Percentiles rank a stretch among this genome's conserved stretches.
These are phyloP conservation scores for Chrosomus eos DNA, from an alignment of 2,797 vertebrate genomes.

Conservation along the genomic window DNA sequence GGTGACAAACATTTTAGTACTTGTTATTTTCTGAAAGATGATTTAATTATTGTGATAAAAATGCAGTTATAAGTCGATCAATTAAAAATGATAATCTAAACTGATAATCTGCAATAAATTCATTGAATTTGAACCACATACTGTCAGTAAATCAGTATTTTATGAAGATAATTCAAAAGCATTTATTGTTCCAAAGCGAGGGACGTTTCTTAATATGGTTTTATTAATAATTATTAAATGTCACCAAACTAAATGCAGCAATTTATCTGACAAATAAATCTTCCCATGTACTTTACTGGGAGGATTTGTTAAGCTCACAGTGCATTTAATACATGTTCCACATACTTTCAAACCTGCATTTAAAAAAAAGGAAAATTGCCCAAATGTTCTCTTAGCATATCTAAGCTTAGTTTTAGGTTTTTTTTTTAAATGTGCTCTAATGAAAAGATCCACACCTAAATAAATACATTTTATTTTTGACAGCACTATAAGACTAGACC, in stretches of 20 bases:
- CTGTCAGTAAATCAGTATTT: background rate
- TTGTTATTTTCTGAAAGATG: background rate
- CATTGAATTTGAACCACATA: background rate
- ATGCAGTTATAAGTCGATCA: background rate
- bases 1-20: background rate
- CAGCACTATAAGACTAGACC: background rate
- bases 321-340: background rate
- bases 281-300: too few relatives aligned
- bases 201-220: background rate
- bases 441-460: background rate
- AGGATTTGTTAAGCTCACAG: background rate
- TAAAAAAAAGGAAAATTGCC: background rate
- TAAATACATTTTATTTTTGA: background rate
- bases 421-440: background rate
- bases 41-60: background rate
- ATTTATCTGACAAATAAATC: background rate
- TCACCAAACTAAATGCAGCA: background rate
- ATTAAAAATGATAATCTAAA: background rate
- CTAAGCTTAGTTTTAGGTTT: background rate
- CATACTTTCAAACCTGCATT: background rate
- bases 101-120: background rate
- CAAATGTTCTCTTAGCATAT: too few relatives aligned
- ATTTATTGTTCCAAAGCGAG: background rate
- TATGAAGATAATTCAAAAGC: background rate
- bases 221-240: background rate